Evolutionary conservation across 1,140 invertebrate species (phyloP).

Genomic region (Ceratosolen fusciceps): DNA sequence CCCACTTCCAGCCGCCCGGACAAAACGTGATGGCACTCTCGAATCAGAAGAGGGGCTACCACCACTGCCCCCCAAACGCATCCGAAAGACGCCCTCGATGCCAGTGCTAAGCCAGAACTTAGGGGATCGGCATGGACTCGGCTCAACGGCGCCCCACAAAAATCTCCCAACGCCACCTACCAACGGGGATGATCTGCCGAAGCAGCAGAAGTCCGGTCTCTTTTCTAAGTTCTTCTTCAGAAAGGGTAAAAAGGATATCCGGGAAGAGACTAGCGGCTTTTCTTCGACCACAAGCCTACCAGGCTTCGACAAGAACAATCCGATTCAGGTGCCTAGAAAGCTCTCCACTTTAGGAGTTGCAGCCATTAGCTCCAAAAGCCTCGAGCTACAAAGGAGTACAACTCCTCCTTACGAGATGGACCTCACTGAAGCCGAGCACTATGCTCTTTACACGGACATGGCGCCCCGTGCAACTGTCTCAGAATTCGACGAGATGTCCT

Average conservation of each 20-base stretch:
- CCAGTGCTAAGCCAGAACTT: slow-evolving; percentile 55
- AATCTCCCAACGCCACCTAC: slow-evolving; percentile 67
- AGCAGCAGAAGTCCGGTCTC: slow-evolving; percentile 76
- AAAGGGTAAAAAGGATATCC: slow-evolving; percentile 61
- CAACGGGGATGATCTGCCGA: slow-evolving; percentile 68
- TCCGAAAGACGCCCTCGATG: slow-evolving; percentile 76
- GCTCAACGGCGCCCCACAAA: slow-evolving; percentile 60
- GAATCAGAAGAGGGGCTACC: slow-evolving; percentile 73
- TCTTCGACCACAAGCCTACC: slow-evolving; percentile 29
- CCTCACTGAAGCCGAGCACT: slow-evolving; percentile 87
- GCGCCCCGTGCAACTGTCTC: slow-evolving; percentile 87
- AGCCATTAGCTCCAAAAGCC: slow-evolving; percentile 53
- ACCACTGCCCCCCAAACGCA: slow-evolving; percentile 83
- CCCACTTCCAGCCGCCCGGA: slow-evolving; percentile 49
- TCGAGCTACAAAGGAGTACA: slow-evolving; percentile 57
- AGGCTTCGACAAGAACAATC: neutral
- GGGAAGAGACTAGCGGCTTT: neutral
- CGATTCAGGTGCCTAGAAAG: neutral
- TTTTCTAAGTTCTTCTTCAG: slow-evolving; percentile 78
- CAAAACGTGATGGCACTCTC: slow-evolving; percentile 70
- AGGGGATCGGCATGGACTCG: slow-evolving; percentile 28
- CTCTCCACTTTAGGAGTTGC: neutral
- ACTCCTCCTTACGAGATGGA: slow-evolving; percentile 71
- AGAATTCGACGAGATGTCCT: slow-evolving; percentile 89
- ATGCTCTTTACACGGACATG: slow-evolving; percentile 86